Evolutionary conservation across 2,797 vertebrate genomes (phyloP).

Genomic region (Liparis tanakae): DNA sequence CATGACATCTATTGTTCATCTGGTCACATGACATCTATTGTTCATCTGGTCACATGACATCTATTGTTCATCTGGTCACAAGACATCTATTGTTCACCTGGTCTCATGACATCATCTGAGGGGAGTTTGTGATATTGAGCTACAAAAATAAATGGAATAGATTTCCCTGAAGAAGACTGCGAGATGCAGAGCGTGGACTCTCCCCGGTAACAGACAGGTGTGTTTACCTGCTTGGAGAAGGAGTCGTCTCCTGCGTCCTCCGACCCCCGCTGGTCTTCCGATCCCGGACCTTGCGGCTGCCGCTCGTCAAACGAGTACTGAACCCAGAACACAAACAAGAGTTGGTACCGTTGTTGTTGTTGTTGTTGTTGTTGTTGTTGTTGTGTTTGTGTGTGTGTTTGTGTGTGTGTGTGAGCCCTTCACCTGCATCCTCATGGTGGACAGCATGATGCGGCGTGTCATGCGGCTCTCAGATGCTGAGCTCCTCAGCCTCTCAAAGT

Average conservation of each 20-base stretch:
- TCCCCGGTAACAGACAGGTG: neutral
- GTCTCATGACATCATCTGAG: no score
- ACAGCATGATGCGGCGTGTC: conserved; percentile 92
- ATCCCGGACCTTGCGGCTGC: conserved; percentile 71
- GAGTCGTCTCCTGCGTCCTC: conserved; percentile 81
- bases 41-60: no score
- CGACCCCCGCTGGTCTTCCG: conserved; percentile 70
- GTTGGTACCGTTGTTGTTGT: neutral
- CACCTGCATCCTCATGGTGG: conserved; percentile 90
- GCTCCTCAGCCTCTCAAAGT: conserved; percentile 93
- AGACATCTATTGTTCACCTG: no score
- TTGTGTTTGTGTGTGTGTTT: neutral
- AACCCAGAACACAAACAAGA: neutral
- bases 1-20: no score
- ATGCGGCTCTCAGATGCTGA: conserved; percentile 92
- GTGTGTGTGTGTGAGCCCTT: neutral
- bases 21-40: no score
- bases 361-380: neutral
- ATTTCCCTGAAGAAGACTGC: no score
- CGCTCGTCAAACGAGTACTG: conserved; percentile 93
- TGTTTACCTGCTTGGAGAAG: conserved; percentile 90
- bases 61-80: no score
- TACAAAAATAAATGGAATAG: no score
- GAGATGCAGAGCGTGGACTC: no score
- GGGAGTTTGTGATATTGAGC: no score